These are phyloP conservation scores for Patella depressa DNA, from an alignment of 2,888 invertebrate genomes.

Conservation along the genomic window DNA sequence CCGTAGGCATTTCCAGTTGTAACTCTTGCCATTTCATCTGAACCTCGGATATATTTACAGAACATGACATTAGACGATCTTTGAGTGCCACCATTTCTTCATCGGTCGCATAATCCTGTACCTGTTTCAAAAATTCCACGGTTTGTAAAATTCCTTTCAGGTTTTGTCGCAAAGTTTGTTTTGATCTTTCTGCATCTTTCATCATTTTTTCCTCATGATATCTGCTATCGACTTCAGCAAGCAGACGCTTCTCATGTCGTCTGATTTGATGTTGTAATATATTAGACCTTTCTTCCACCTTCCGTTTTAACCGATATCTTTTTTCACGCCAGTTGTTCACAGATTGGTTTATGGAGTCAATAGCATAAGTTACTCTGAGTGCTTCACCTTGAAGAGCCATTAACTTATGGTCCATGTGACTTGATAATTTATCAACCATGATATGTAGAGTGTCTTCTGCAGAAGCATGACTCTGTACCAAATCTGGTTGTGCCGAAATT, in stretches of 20 bases:
- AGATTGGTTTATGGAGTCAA: conserved; percentile 42
- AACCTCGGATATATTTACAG: conserved; percentile 32
- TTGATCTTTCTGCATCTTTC: conserved; percentile 28
- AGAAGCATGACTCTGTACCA: conserved; percentile 3
- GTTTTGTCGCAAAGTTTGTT: conserved; percentile 29
- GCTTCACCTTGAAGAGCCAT: conserved; percentile 43
- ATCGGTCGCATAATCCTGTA: conserved; percentile 36
- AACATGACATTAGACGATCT: conserved; percentile 25
- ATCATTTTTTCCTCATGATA: conserved; percentile 33
- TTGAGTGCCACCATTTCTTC: conserved; percentile 34
- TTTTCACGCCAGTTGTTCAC: conserved; percentile 41
- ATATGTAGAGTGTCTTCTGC: not conserved
- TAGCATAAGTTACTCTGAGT: conserved; percentile 39
- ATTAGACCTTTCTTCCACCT: conserved; percentile 46
- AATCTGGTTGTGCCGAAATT: conserved; percentile 1
- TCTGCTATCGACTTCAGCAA: conserved; percentile 43
- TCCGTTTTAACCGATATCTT: conserved; percentile 36
- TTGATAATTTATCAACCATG: not conserved
- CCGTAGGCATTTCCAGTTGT: conserved; percentile 21
- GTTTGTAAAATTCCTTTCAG: conserved; percentile 38
- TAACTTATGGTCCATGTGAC: conserved; percentile 22
- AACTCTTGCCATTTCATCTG: conserved; percentile 29
- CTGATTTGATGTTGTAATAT: conserved; percentile 48
- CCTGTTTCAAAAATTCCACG: conserved; percentile 33
- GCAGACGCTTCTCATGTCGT: conserved; percentile 47